A percentile compares a stretch with the other conserved stretches of the same genome.
Conservation (phyloP, 2,888 invertebrate species). For the Drosophila antonietae region DNA sequence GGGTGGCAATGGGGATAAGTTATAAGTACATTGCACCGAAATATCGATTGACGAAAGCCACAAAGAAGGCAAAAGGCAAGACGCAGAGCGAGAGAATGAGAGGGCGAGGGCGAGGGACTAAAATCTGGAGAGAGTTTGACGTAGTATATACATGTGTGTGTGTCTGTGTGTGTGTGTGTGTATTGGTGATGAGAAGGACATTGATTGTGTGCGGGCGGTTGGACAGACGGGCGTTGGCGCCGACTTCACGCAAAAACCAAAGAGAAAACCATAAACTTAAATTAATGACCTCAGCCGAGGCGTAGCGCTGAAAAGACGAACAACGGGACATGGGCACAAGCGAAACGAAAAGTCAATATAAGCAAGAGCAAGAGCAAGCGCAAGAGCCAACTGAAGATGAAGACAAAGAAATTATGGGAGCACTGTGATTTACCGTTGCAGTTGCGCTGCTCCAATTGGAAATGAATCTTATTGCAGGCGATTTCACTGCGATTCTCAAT, state of each 20-base stretch:
- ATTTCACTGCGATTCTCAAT: constrained; percentile 74
- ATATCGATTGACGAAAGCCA: constrained; percentile 73
- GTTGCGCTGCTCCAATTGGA: constrained; percentile 60
- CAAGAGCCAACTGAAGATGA: constrained; percentile 8
- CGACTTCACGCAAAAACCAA: constrained; percentile 73
- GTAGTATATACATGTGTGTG: constrained; percentile 8
- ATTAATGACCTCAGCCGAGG: constrained; percentile 79
- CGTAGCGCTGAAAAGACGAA: constrained; percentile 31
- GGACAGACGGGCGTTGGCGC: constrained; percentile 63
- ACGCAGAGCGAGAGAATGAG: background rate
- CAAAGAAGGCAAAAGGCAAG: constrained; percentile 57
- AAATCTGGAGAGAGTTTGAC: constrained; percentile 12
- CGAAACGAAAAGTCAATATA: constrained; percentile 54
- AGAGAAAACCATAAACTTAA: constrained; percentile 83
- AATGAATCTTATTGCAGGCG: constrained; percentile 67
- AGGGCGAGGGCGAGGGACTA: background rate
- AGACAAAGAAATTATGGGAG: constrained; percentile 24
- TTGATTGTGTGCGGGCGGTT: constrained; percentile 59
- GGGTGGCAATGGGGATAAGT: constrained; percentile 36
- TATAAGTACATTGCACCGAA: constrained; percentile 79
- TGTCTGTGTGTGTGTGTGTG: constrained; percentile 2
- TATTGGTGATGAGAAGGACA: constrained; percentile 68
- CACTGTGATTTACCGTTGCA: constrained; percentile 70
- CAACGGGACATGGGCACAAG: constrained; percentile 43
- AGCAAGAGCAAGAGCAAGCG: constrained; percentile 17